These are phyloP conservation scores for Gadus macrocephalus DNA, from an alignment of 2,113 vertebrate genomes.

Conservation along the genomic window DNA sequence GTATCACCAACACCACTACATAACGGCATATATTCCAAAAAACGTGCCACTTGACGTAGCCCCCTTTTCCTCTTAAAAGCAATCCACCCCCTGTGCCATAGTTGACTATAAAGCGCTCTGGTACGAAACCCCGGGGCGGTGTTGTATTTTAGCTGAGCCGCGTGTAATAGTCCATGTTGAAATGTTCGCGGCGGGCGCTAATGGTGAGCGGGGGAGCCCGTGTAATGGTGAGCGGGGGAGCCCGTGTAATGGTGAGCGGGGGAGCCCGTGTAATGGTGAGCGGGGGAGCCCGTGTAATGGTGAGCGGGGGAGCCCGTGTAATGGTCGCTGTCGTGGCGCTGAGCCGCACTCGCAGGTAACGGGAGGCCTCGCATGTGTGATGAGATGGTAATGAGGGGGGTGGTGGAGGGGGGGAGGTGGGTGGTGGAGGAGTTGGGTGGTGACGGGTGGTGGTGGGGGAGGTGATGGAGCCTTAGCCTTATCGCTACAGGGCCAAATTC, in stretches of 20 bases:
- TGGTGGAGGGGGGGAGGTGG: conserved; percentile 20
- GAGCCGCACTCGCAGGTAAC: conserved; percentile 69
- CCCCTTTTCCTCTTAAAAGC: too few relatives aligned
- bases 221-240: conserved; percentile 53
- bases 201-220: not conserved
- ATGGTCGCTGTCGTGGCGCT: conserved; percentile 66
- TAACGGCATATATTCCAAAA: too few relatives aligned
- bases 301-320: conserved; percentile 38
- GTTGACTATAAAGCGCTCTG: not conserved
- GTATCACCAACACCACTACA: too few relatives aligned
- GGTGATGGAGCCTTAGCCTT: conserved; percentile 38
- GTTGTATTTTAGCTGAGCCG: conserved; percentile 36
- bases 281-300: conserved; percentile 49
- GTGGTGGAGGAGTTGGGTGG: conserved; percentile 55
- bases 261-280: conserved; percentile 16
- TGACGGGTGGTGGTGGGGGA: conserved; percentile 38
- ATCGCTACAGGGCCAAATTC: conserved; percentile 66
- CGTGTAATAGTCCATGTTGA: conserved; percentile 62
- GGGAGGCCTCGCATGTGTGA: conserved; percentile 68
- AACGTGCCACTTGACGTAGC: too few relatives aligned
- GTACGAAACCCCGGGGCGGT: not conserved
- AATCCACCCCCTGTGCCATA: too few relatives aligned
- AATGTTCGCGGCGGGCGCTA: conserved; percentile 48
- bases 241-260: conserved; percentile 56
- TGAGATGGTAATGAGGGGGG: conserved; percentile 68